These are phyloP conservation scores for Coenobita brevimanus DNA, from an alignment of 1,140 invertebrate species.

Conservation along the genomic window DNA sequence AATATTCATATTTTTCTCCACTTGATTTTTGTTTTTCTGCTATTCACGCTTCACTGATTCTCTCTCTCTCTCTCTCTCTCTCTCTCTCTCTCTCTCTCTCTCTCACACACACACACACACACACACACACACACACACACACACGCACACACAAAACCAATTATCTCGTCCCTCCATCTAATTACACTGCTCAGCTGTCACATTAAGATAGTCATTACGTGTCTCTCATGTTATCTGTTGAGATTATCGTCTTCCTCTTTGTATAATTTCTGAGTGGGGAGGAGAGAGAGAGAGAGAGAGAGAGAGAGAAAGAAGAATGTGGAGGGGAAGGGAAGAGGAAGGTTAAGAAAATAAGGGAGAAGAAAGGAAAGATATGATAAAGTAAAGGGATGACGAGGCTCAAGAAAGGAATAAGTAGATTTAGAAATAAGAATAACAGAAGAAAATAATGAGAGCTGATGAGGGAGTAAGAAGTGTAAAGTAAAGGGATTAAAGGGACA, in stretches of 20 bases:
- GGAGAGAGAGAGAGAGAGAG: slow-evolving; percentile 17
- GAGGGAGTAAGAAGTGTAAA: neutral
- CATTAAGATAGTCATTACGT: too few species aligned
- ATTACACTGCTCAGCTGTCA: too few species aligned
- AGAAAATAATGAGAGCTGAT: neutral
- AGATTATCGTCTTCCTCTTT: too few species aligned
- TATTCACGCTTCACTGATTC: too few species aligned
- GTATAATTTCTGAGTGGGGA: too few species aligned
- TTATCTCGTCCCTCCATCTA: too few species aligned
- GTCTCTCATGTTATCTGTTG: too few species aligned
- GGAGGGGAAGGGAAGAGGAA: neutral
- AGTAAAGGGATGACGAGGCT: neutral
- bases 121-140: neutral
- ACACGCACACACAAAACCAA: too few species aligned
- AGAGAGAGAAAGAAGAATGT: slow-evolving; percentile 21
- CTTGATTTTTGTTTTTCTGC: too few species aligned
- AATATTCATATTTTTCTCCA: too few species aligned
- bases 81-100: too few species aligned
- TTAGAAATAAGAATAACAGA: neutral
- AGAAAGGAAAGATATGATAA: neutral
- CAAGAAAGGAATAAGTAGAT: neutral
- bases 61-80: too few species aligned
- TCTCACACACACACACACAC: neutral
- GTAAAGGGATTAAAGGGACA: neutral
- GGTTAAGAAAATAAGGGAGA: neutral